Conservation (phyloP, 2,888 invertebrate genomes). For the Bibio marci region DNA sequence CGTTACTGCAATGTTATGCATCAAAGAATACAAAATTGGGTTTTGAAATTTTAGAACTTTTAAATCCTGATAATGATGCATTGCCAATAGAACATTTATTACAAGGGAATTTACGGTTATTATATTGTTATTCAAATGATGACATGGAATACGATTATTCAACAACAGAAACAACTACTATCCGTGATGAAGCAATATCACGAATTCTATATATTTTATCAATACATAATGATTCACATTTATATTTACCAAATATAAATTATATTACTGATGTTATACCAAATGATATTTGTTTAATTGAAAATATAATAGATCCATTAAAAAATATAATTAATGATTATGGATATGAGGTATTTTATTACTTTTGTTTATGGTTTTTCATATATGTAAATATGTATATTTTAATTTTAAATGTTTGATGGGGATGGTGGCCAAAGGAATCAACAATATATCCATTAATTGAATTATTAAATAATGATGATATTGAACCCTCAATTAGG, state of each 20-base stretch:
- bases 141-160: not conserved
- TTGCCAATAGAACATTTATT: conserved; percentile 15
- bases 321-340: conserved; percentile 16
- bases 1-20: conserved; percentile 17
- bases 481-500: conserved; percentile 20
- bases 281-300: conserved; percentile 17
- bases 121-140: not conserved
- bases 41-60: conserved; percentile 14
- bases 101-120: conserved; percentile 11
- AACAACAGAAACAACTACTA: no score
- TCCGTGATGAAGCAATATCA: conserved; percentile 17
- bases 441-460: conserved; percentile 14
- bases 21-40: conserved; percentile 11
- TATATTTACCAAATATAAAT: conserved; percentile 15
- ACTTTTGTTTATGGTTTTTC: no score
- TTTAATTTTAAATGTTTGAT: not conserved
- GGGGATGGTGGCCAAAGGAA: no score
- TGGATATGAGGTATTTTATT: conserved; percentile 12
- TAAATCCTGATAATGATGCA: conserved; percentile 17
- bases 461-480: conserved; percentile 16
- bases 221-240: conserved; percentile 11
- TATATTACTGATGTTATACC: conserved; percentile 16
- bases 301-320: conserved; percentile 13
- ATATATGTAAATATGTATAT: no score
- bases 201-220: conserved; percentile 18